Evolutionary conservation across 2,888 invertebrate genomes (phyloP).

Genomic region (Ophonus ardosiacus): DNA sequence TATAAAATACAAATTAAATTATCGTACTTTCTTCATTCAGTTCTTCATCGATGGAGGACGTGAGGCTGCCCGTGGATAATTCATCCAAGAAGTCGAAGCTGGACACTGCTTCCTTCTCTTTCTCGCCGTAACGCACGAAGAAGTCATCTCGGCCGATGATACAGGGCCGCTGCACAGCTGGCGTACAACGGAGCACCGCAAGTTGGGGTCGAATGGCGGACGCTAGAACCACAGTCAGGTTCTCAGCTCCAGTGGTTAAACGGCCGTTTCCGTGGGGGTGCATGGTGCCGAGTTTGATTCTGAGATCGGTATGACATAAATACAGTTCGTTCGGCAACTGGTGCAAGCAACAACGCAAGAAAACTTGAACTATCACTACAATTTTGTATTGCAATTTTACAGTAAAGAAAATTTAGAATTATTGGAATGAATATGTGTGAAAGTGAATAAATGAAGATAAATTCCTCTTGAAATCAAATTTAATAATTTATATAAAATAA

Average conservation of each 20-base stretch:
- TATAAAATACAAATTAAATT: slow-evolving; percentile 16
- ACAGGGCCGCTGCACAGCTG: slow-evolving; percentile 79
- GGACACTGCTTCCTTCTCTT: slow-evolving; percentile 87
- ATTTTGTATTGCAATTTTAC: neutral
- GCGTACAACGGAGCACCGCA: slow-evolving; percentile 76
- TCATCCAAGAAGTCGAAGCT: slow-evolving; percentile 89
- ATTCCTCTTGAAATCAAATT: no score
- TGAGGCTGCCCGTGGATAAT: slow-evolving; percentile 62
- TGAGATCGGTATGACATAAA: slow-evolving; percentile 67
- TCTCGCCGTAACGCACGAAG: slow-evolving; percentile 87
- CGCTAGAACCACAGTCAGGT: slow-evolving; percentile 76
- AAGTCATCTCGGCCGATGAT: slow-evolving; percentile 88
- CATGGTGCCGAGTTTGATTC: slow-evolving; percentile 74
- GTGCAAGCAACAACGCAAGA: slow-evolving; percentile 25
- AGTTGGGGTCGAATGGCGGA: slow-evolving; percentile 80
- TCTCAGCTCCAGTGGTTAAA: slow-evolving; percentile 70
- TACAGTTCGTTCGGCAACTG: slow-evolving; percentile 67
- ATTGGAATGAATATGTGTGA: no score
- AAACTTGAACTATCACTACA: slow-evolving; percentile 12
- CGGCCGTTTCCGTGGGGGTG: slow-evolving; percentile 76
- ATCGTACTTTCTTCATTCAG: slow-evolving; percentile 68
- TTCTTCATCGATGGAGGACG: slow-evolving; percentile 60
- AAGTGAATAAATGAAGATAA: no score
- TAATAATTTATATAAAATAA: no score
- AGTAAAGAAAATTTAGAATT: no score